Conservation (phyloP, 1,140 invertebrate species). For the Drosophila albomicans region DNA sequence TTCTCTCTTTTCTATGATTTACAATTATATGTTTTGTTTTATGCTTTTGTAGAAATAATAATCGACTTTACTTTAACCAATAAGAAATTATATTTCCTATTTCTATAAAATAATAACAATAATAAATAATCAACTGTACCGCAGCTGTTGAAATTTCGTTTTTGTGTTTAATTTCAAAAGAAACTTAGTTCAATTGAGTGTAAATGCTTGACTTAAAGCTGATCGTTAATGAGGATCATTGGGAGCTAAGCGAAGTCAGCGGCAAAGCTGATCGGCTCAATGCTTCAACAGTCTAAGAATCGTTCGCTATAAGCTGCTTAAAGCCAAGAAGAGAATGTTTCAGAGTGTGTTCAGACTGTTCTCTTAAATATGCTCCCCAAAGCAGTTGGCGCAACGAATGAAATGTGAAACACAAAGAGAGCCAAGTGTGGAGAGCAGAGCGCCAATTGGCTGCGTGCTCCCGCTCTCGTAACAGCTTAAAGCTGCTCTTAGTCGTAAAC, state of each 20-base stretch:
- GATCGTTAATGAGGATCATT: slow-evolving; percentile 1
- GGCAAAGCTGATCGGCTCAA: not conserved
- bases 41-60: too few relatives aligned
- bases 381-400: slow-evolving; percentile 40
- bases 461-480: slow-evolving; percentile 2
- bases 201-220: not conserved
- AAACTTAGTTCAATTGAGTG: not conserved
- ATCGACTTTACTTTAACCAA: too few relatives aligned
- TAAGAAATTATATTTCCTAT: too few relatives aligned
- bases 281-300: slow-evolving; percentile 8
- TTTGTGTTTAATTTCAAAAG: not conserved
- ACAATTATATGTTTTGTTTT: too few relatives aligned
- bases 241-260: slow-evolving; percentile 1
- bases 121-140: not conserved
- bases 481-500: slow-evolving; percentile 51
- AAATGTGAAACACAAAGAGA: slow-evolving; percentile 58
- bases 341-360: slow-evolving; percentile 1
- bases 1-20: too few relatives aligned
- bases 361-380: slow-evolving; percentile 23
- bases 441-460: slow-evolving; percentile 32
- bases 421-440: slow-evolving; percentile 2
- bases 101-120: too few relatives aligned
- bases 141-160: not conserved
- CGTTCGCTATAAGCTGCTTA: not conserved
- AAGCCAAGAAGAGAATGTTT: slow-evolving; percentile 2